Base-by-base conservation (phyloP, 2,797 vertebrate genomes). In the Lacerta agilis region DNA sequence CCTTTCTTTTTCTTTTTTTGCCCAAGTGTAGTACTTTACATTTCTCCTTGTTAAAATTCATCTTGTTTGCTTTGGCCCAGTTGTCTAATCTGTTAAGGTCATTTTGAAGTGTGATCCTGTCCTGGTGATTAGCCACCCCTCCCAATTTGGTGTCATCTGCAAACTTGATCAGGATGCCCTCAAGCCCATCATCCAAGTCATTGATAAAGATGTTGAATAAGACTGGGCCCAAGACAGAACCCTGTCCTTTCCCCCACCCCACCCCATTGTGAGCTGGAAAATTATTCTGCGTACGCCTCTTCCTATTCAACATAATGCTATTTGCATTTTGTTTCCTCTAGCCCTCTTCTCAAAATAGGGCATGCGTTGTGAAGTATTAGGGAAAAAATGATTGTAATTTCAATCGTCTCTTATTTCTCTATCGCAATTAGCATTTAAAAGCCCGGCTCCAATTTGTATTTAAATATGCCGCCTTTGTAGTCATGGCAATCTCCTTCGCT, bases 391-490 rank as follows among this genome's bases (percentile, higher is more conserved):
- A 88, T 89, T 93, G 43, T 49, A 90, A 76, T 91, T 93, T 95
- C 80, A 93, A 89, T 90, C 89, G 71, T 91, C 93, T 96, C 92
- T 87, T 86, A 79, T 93, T 94, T 81, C 90, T 73, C 80, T 17
- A 29, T 43, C 91, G 76, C 69, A 92, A 96, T 96, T 96, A 96
- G 87, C 92, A 95, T 95, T 90, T 94, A 94, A 96, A 96, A 96
- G 93, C 91, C 92, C 94, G 87, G 91, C 87, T 88, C 85, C 87
- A 89, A 95, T 94, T 94, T 96, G 94, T 88, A 96, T 96, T 97
- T 94, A 96, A 97, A 96, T 95, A 93, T 94, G 79, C 94, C 89
- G 87, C 95, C 92, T 96, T 92, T 91, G 95, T 96, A 96, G 95
- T 92, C 95, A 97, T 94, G 93, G 94, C 92, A 95, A 96, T 95